phyloP scores from a whole-genome alignment of 1,140 invertebrate genomes.

The Chymomyza costata region DNA sequence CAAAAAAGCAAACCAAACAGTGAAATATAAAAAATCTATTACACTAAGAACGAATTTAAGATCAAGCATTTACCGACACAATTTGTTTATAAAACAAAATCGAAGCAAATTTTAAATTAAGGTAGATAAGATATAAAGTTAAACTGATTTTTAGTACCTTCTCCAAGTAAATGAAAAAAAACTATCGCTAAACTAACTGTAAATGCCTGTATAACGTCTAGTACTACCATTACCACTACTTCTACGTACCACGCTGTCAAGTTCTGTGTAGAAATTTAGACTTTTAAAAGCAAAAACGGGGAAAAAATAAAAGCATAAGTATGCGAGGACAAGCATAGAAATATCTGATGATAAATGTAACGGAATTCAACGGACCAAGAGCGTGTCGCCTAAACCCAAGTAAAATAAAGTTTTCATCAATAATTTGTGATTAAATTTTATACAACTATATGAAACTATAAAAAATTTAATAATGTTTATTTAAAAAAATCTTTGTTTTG shows the following conservation, averaged over 20 bases:
- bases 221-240: constrained; percentile 16
- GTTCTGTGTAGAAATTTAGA: constrained; percentile 64
- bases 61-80: constrained; percentile 65
- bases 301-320: constrained; percentile 19
- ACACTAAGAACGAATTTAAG: constrained; percentile 65
- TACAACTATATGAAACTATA: constrained; percentile 33
- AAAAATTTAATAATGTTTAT: no score
- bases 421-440: constrained; percentile 74
- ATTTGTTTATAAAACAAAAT: constrained; percentile 67
- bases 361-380: constrained; percentile 72
- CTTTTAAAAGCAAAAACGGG: no score
- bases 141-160: constrained; percentile 71
- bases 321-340: constrained; percentile 16
- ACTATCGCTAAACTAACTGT: constrained; percentile 44
- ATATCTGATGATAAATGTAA: constrained; percentile 61
- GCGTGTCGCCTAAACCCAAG: constrained; percentile 69
- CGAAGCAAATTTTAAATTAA: constrained; percentile 20
- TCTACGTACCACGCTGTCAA: constrained; percentile 52
- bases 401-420: constrained; percentile 73
- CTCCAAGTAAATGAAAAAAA: constrained; percentile 41
- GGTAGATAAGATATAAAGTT: constrained; percentile 43
- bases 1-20: constrained; percentile 4
- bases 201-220: constrained; percentile 51
- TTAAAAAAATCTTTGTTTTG: no score
- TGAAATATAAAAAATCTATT: background rate